These are phyloP conservation scores for Amorpha juglandis DNA, from an alignment of 2,888 invertebrate species.

Conservation along the genomic window DNA sequence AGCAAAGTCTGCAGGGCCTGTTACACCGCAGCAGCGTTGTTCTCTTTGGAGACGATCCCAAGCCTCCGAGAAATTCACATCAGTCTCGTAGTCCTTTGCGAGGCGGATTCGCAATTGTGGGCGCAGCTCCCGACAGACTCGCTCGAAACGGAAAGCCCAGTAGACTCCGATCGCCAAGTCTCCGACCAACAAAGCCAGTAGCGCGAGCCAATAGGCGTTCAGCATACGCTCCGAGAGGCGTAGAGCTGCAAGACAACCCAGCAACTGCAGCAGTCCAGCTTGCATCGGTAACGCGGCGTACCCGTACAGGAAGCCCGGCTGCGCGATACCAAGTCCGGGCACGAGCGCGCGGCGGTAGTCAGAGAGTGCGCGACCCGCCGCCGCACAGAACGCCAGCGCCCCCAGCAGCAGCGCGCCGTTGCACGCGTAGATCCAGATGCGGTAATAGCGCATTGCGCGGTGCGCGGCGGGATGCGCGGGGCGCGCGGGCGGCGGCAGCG, in stretches of 20 bases:
- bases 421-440: conserved; percentile 96
- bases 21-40: conserved; percentile 91
- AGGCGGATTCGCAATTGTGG: conserved; percentile 86
- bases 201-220: conserved; percentile 92
- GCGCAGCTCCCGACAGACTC: conserved; percentile 89
- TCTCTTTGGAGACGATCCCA: conserved; percentile 92
- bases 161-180: conserved; percentile 93
- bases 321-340: conserved; percentile 89
- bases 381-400: conserved; percentile 91
- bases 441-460: conserved; percentile 90
- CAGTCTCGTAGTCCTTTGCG: conserved; percentile 88
- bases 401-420: conserved; percentile 93
- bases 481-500: conserved; percentile 84
- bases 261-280: conserved; percentile 87
- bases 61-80: conserved; percentile 88
- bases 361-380: conserved; percentile 88
- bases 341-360: conserved; percentile 89
- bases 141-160: conserved; percentile 92
- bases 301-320: conserved; percentile 93
- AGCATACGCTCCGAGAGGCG: conserved; percentile 91
- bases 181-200: conserved; percentile 91
- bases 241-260: conserved; percentile 92
- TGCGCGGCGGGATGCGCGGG: conserved; percentile 83
- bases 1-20: conserved; percentile 84
- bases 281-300: conserved; percentile 92